Base-by-base conservation (phyloP, 2,888 invertebrate genomes). In the Caenorhabditis sulstoni region DNA sequence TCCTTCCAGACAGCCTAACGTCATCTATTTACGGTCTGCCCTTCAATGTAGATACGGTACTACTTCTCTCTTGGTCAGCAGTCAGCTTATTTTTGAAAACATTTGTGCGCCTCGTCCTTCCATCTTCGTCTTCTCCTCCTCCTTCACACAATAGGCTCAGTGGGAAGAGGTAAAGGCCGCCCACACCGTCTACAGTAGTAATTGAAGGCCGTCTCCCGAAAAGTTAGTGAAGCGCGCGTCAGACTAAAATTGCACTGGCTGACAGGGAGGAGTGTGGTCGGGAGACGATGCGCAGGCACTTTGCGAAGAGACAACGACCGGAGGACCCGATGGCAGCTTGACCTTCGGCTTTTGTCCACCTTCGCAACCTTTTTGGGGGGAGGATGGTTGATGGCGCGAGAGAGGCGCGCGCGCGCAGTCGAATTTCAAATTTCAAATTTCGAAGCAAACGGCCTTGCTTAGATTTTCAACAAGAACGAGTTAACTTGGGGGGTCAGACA, bases 271-370 rank as follows among this genome's bases (percentile, higher is more conserved):
- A 53, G 18, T 23, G 41, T 44, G 41, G 23, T n/a, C n/a, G 35
- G 23, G 22, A 35, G 4, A 9, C 2, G 18, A 39, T n/a, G 20
- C 11, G 41, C n/a, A n/a, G 58, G 41, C 11, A 41, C 18, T 12
- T 58, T 14, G 11, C 4, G 39, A 29, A 29, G 29, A 29, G 29
- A 29, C 29, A 7, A 29, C 29, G 4, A 37, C n/a, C 41, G 16
- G 41, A 37, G 18, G 35, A 53, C 41, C 39, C 50, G 62, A 45
- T 71, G 73, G 66, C 75, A 75, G 75, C 75, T 75, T 75, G 75
- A 75, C 75, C 75, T 75, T 75, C 75, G 75, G 75, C 75, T 75
- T 75, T 75, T 73, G 64, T 75, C 64, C 65, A 66, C 53, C 53
- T 61, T 59, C 53, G 68, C 59, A 50, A 52, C 59, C 68, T 45